Base-by-base conservation (phyloP, 2,797 vertebrate species). In the Manis pentadactyla region DNA sequence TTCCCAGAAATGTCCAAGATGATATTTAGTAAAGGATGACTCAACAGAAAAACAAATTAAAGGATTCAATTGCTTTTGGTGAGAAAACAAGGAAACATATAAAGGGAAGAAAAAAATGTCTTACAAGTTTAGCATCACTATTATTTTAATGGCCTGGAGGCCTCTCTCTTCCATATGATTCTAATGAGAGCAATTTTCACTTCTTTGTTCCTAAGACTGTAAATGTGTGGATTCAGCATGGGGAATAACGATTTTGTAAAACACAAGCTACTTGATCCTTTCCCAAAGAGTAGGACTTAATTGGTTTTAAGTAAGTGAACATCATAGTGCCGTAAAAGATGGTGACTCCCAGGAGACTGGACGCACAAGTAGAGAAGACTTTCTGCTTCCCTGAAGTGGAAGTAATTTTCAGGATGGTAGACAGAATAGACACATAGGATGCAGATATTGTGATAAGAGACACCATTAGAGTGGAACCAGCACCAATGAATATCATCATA, bases 341-440 rank as follows among this genome's bases (percentile, higher is more conserved):
- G 4, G 87, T 73, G 34, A 98, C 96, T 2, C 84, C 97, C 15
- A 93, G 39, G 2, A 98, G 66, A 39, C 96, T 97, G 4, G 97
- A 98, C 17, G 85, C 84, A 86, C 97, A 98, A 0, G 97, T 97
- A 5, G 97, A 97, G 83, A 98, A 98, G 34, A 97, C 92, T 87
- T 85, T 97, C 6, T 0, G n/a, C 46, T 92, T 96, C 49, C 97
- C 96, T 4, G 57, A 86, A 37, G 74, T 79, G 2, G 97, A 95
- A 57, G 9, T 82, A 1, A 97, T 97, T 73, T 69, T 96, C 39
- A 97, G 19, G n/a, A 97, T 82, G 1, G 96, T 85, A 4, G 17
- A 82, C 17, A 98, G 89, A 63, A 97, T 95, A 19, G 27, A 84
- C 7, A 74, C 17, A 8, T 98, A 98, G n/a, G 97, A 98, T 1